phyloP scores from a whole-genome alignment of 2,888 invertebrate species.

The Plebejus melissa region DNA sequence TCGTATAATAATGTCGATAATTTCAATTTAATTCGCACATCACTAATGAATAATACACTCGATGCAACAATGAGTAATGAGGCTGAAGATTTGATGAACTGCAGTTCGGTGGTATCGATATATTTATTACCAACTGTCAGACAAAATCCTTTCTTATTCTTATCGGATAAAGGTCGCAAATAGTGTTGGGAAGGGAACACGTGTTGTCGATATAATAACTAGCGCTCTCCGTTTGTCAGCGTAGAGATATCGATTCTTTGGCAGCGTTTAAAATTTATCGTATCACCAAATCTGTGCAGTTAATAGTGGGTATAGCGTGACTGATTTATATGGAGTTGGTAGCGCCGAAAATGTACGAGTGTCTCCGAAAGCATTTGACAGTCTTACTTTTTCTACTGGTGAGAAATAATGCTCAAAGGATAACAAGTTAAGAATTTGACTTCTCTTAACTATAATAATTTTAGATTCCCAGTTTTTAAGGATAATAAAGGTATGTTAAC shows the following conservation, averaged over 20 bases:
- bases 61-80: slow-evolving; percentile 61
- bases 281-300: slow-evolving; percentile 25
- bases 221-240: slow-evolving; percentile 55
- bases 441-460: too few species aligned
- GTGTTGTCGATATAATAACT: slow-evolving; percentile 33
- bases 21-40: slow-evolving; percentile 34
- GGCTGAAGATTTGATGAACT: slow-evolving; percentile 67
- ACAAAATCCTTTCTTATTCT: slow-evolving; percentile 20
- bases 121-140: slow-evolving; percentile 47
- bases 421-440: too few species aligned
- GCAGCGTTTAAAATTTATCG: slow-evolving; percentile 26
- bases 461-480: too few species aligned
- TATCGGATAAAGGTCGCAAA: slow-evolving; percentile 20
- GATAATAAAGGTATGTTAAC: too few species aligned
- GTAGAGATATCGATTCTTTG: slow-evolving; percentile 23
- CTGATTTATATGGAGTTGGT: slow-evolving; percentile 12
- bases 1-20: slow-evolving; percentile 15
- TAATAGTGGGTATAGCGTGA: slow-evolving; percentile 21
- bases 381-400: not conserved
- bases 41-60: slow-evolving; percentile 45
- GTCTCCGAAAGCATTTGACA: not conserved
- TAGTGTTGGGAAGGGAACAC: slow-evolving; percentile 7
- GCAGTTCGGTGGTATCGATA: slow-evolving; percentile 61
- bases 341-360: slow-evolving; percentile 1
- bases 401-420: too few species aligned